Percentiles rank a stretch among this genome's conserved stretches.
Conservation (phyloP, 1,140 invertebrate genomes). For the Drosophila ogumai region DNA sequence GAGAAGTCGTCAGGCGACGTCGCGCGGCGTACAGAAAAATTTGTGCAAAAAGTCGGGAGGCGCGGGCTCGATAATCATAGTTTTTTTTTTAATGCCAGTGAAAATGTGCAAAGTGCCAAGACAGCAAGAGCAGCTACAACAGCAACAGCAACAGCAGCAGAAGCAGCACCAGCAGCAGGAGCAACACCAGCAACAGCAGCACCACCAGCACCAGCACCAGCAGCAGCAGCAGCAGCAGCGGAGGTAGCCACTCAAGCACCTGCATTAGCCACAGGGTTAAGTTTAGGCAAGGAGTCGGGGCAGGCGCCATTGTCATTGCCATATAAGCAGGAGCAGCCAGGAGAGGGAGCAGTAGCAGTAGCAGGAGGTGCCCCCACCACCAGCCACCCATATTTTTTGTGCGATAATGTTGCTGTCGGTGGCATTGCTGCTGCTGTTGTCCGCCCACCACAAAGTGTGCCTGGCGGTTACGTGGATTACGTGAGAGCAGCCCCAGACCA, state of each 20-base stretch:
- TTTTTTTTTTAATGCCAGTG: constrained; percentile 55
- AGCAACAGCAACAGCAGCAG: background rate
- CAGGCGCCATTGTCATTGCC: constrained; percentile 77
- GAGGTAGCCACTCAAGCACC: constrained; percentile 17
- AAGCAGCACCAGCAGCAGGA: constrained; percentile 1
- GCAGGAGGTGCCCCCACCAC: background rate
- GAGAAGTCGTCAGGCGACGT: constrained; percentile 25
- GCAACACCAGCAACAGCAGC: background rate
- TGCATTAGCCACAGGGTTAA: constrained; percentile 20
- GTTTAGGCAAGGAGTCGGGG: constrained; percentile 29
- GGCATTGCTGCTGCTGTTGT: constrained; percentile 42
- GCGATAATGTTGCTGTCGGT: constrained; percentile 51
- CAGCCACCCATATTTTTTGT: constrained; percentile 11
- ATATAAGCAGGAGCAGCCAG: constrained; percentile 30
- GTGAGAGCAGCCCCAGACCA: constrained; percentile 47
- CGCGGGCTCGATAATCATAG: constrained; percentile 24
- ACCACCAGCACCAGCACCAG: constrained; percentile 7
- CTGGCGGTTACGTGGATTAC: constrained; percentile 73
- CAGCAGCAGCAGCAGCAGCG: background rate
- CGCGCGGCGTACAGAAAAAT: constrained; percentile 74
- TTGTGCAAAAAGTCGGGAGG: constrained; percentile 61
- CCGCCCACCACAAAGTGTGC: constrained; percentile 47
- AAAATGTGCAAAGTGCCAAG: constrained; percentile 68
- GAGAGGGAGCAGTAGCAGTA: constrained; percentile 11
- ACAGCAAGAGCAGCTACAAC: constrained; percentile 7